Conservation (phyloP, 2,113 vertebrate genomes). For the Microtus pennsylvanicus region DNA sequence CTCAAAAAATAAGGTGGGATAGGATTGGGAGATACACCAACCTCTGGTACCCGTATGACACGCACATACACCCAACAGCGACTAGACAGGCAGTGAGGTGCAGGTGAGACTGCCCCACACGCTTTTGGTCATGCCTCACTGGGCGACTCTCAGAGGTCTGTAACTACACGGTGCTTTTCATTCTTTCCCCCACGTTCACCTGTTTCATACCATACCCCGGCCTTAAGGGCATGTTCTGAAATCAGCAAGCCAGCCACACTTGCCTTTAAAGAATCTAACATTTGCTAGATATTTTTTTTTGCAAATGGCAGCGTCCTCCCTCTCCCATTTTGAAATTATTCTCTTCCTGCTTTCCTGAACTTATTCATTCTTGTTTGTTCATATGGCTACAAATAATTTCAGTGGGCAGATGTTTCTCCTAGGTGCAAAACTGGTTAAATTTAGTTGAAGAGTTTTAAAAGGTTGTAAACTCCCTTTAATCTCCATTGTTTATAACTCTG, state of each 20-base stretch:
- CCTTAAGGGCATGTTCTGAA: background rate
- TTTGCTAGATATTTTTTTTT: conserved; percentile 35
- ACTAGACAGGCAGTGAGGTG: background rate
- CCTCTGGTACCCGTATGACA: background rate
- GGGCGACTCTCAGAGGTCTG: background rate
- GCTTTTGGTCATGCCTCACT: background rate
- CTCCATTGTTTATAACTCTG: conserved; percentile 70
- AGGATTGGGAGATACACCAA: background rate
- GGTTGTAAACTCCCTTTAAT: conserved; percentile 67
- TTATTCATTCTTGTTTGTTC: conserved; percentile 65
- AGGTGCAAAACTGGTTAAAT: conserved; percentile 71
- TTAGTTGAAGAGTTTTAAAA: conserved; percentile 73
- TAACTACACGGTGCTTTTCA: background rate
- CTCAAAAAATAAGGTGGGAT: background rate
- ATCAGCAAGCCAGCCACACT: conserved; percentile 19
- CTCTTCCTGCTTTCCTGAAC: conserved; percentile 41
- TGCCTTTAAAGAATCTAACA: conserved; percentile 6
- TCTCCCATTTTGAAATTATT: conserved; percentile 12
- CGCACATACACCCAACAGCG: background rate
- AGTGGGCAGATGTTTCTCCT: conserved; percentile 44
- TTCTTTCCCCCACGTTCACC: background rate
- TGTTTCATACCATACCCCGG: background rate
- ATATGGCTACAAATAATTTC: conserved; percentile 46
- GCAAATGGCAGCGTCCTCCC: background rate
- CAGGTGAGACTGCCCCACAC: background rate